Conservation (phyloP, 2,113 vertebrate genomes). For the Hypocryptadius cinnamomeus region DNA sequence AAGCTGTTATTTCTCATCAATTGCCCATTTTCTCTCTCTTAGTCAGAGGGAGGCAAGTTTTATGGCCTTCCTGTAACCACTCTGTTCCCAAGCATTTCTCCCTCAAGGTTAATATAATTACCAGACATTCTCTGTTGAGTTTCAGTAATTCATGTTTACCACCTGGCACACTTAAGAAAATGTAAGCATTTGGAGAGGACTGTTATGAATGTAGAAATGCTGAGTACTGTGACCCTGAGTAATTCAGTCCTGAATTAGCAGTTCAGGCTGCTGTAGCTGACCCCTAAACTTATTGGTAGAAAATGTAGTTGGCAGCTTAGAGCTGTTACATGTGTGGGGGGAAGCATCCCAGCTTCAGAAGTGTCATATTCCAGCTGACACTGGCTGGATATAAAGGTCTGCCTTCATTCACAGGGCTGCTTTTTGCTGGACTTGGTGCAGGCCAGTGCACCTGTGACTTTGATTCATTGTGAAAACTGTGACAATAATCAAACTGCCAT, state of each 20-base stretch:
- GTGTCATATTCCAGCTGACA: background rate
- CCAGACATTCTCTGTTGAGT: background rate
- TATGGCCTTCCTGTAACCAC: conserved; percentile 21
- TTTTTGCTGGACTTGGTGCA: background rate
- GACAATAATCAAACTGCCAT: background rate
- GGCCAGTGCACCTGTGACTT: background rate
- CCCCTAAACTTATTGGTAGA: background rate
- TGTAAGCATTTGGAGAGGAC: background rate
- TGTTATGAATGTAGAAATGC: background rate
- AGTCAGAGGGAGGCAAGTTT: conserved; percentile 55
- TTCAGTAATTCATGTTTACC: background rate
- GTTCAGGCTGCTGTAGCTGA: background rate
- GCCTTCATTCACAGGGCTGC: background rate
- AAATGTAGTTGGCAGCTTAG: background rate
- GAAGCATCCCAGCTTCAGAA: background rate
- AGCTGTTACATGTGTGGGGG: fast-evolving
- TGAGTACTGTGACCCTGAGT: background rate
- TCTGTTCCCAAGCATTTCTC: conserved; percentile 17
- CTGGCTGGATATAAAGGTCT: background rate
- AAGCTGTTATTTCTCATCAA: conserved; percentile 48
- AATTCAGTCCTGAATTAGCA: background rate
- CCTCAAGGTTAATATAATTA: conserved; percentile 19
- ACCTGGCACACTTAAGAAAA: background rate
- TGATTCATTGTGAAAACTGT: background rate
- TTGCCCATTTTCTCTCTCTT: conserved; percentile 37